Evolutionary conservation across 2,113 vertebrate species (phyloP), one percentile per base, ranked within the genome.

Genomic region (Dunckerocampus dactyliophorus): DNA sequence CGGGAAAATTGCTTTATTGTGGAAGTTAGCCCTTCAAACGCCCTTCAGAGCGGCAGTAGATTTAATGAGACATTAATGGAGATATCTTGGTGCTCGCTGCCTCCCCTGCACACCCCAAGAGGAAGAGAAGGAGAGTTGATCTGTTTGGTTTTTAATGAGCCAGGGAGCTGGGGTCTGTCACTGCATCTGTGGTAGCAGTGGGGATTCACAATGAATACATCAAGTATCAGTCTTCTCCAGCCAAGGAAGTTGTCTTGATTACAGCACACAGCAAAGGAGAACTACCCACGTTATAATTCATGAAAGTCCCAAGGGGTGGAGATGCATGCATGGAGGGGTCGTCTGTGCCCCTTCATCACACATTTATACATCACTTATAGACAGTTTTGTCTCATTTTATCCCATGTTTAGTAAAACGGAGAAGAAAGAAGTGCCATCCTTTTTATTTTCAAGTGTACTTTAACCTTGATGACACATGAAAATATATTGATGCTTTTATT

Each of bases 31-130:
- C 75, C 77, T 82, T 61, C 58, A 82, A 77, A 80, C 72, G 66
- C 71, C 75, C 76, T 81, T 79, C 72, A 64, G 64, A 52, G 50
- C 50, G 42, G 63, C 57, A 45, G 73, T 71, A 75, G 71, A 79
- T 77, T 82, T 84, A 80, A 85, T 85, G 71, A 82, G 80, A 80
- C 81, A 58, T 81, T 78, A 82, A 80, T 71, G 64, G 78, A 84
- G 73, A 78, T 56, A 76, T 82, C 69, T 61, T 69, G 56, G 28
- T 60, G 61, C 62, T 63, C 57, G 3, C 62, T 21, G 59, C 60
- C 51, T 77, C 71, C 52, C 64, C 49, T 42, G 49, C 69, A 75
- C 2, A 0, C 65, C 50, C 51, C 59, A 64, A 67, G 49, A 67
- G 65, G 70, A 46, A 46, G 46, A 70, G 31, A 59, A 28, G 17